Conservation (phyloP, 53 echinoderm and acorn worm species). For the Temnopleurus reevesii region DNA sequence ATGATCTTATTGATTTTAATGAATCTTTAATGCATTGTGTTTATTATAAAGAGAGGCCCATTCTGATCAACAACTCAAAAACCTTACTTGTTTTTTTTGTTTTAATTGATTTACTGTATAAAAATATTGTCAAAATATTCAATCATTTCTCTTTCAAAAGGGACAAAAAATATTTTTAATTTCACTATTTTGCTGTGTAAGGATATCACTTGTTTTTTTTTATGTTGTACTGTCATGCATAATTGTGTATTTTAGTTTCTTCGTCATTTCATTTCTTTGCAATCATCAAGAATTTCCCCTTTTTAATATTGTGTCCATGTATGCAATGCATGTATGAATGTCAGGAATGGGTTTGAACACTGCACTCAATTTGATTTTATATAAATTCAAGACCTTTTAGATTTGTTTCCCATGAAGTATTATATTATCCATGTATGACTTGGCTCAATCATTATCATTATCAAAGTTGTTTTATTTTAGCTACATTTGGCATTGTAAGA, state of each 20-base stretch:
- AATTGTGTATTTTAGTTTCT: constrained; percentile 15
- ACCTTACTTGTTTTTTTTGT: not conserved
- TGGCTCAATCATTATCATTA: not conserved
- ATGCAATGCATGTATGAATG: constrained; percentile 20
- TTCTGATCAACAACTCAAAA: constrained; percentile 10
- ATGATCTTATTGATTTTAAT: too few relatives aligned
- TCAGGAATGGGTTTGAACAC: constrained; percentile 12
- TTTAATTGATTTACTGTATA: not conserved
- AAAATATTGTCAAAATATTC: not conserved
- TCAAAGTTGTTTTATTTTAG: not conserved
- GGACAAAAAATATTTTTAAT: not conserved
- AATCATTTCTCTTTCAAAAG: not conserved
- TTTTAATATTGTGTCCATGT: not conserved
- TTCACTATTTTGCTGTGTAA: constrained; percentile 14
- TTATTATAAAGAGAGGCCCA: not conserved
- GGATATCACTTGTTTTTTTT: not conserved
- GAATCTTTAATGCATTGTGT: constrained; percentile 3
- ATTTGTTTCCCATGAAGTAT: not conserved
- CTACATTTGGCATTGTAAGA: too few relatives aligned
- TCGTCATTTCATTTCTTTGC: not conserved
- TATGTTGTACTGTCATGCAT: not conserved
- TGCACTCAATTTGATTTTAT: not conserved
- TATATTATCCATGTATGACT: not conserved
- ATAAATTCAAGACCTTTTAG: not conserved
- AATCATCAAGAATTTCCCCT: not conserved